Percentiles rank a stretch among this genome's conserved stretches.
These are phyloP conservation scores for Urocyon cinereoargenteus DNA, from an alignment of 2,797 vertebrate species.

Conservation along the genomic window DNA sequence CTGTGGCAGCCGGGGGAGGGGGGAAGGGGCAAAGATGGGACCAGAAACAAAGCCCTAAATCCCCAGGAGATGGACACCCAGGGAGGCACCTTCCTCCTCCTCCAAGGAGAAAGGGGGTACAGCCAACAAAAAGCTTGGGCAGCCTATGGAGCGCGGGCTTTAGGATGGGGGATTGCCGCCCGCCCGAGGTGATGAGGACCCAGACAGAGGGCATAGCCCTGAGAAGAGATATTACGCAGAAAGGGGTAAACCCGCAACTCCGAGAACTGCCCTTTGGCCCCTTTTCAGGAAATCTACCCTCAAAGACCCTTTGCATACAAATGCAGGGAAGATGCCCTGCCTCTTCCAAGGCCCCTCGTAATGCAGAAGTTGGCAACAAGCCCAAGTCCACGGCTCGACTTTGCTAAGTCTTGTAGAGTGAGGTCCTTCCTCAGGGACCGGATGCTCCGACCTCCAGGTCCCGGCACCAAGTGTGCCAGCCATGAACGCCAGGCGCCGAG, in stretches of 20 bases:
- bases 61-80: background rate
- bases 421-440: background rate
- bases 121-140: background rate
- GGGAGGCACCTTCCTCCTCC: background rate
- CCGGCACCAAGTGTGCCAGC: background rate
- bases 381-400: background rate
- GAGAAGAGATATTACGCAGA: background rate
- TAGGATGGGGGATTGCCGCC: background rate
- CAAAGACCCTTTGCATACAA: background rate
- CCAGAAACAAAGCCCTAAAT: background rate
- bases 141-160: background rate
- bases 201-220: background rate
- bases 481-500: background rate
- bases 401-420: background rate
- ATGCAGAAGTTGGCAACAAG: background rate
- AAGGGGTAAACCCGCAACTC: background rate
- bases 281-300: background rate
- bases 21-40: background rate
- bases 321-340: background rate
- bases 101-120: background rate
- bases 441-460: background rate
- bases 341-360: background rate
- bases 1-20: background rate
- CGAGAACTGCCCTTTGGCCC: background rate
- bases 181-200: background rate